These are phyloP conservation scores for Drosophila sp. DNA, from an alignment of 1,140 invertebrate species.

Conservation along the genomic window DNA sequence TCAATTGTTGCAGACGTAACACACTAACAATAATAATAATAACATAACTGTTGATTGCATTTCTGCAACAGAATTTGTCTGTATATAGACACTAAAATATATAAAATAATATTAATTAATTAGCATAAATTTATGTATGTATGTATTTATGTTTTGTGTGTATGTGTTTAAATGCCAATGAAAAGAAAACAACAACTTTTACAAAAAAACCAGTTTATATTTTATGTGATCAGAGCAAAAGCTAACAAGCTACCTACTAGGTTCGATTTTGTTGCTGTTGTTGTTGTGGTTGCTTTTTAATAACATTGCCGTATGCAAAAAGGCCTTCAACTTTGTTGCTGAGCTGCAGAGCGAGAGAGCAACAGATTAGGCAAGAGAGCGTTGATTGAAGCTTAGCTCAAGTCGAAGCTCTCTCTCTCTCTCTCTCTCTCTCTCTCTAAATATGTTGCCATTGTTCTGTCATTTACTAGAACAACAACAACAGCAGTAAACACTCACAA, in stretches of 20 bases:
- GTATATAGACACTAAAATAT: slow-evolving; percentile 13
- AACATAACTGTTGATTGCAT: slow-evolving; percentile 14
- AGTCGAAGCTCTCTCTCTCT: not conserved
- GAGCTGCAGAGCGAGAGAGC: slow-evolving; percentile 21
- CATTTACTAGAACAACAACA: slow-evolving; percentile 40
- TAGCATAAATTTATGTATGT: not conserved
- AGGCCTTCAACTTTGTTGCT: slow-evolving; percentile 69
- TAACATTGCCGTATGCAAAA: slow-evolving; percentile 66
- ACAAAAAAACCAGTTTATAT: slow-evolving; percentile 40
- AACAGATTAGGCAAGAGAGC: not conserved
- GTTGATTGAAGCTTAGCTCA: slow-evolving; percentile 1
- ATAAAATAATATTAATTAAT: not conserved
- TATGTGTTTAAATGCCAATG: slow-evolving; percentile 45
- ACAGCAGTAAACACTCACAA: slow-evolving; percentile 13
- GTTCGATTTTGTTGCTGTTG: slow-evolving; percentile 37
- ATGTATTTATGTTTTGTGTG: slow-evolving; percentile 1
- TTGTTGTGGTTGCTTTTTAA: slow-evolving; percentile 30
- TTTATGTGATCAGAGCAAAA: slow-evolving; percentile 8
- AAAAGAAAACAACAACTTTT: slow-evolving; percentile 51
- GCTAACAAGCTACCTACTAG: slow-evolving; percentile 38
- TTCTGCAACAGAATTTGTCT: slow-evolving; percentile 3
- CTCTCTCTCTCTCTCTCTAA: not conserved
- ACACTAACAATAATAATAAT: slow-evolving; percentile 1
- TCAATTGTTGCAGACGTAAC: slow-evolving; percentile 1
- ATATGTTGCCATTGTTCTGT: slow-evolving; percentile 42